phyloP scores from a whole-genome alignment of 2,797 vertebrate genomes.

The Eremophila alpestris region DNA sequence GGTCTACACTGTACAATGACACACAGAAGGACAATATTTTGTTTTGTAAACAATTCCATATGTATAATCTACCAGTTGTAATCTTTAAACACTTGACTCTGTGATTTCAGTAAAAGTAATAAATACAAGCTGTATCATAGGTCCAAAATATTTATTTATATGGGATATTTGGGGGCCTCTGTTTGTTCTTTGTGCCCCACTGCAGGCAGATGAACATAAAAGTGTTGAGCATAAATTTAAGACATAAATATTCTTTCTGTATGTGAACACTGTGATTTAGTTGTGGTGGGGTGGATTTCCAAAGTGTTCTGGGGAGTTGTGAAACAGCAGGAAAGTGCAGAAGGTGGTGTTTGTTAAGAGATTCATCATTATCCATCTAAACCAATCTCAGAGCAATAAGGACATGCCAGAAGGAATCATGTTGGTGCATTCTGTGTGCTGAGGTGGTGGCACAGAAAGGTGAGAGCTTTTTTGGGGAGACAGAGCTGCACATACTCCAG shows the following conservation, averaged over 20 bases:
- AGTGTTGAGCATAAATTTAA: not conserved
- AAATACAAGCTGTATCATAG: slow-evolving; percentile 70
- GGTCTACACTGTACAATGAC: slow-evolving; percentile 67
- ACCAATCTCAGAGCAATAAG: not conserved
- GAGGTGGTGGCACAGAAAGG: not conserved
- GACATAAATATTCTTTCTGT: not conserved
- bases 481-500: not conserved
- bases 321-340: not conserved
- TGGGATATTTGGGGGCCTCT: not conserved
- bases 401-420: not conserved
- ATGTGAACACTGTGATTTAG: not conserved
- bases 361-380: not conserved
- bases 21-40: slow-evolving; percentile 58
- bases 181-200: not conserved
- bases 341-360: not conserved
- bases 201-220: not conserved
- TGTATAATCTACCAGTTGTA: slow-evolving; percentile 73
- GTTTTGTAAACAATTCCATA: slow-evolving; percentile 67
- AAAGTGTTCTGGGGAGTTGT: not conserved
- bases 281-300: not conserved
- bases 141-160: slow-evolving; percentile 34
- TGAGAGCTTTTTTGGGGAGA: not conserved
- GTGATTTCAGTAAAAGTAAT: slow-evolving; percentile 74
- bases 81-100: slow-evolving; percentile 68
- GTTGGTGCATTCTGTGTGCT: not conserved